Evolutionary conservation across 2,797 vertebrate genomes (phyloP), one percentile per base, ranked within the genome.

Genomic region (Phalanger gymnotis): DNA sequence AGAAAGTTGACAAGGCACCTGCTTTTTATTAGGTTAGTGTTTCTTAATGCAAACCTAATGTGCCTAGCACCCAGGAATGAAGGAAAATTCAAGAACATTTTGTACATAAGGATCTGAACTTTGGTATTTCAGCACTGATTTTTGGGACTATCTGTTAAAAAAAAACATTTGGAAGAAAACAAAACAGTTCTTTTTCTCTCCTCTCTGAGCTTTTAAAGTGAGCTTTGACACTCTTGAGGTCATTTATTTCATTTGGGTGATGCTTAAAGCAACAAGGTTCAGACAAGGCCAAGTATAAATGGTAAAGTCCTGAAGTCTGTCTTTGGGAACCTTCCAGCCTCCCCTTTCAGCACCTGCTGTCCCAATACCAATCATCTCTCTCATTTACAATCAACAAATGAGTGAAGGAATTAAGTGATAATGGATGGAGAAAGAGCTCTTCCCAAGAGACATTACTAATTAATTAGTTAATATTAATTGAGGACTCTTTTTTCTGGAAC

Each of bases 21-120:
- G 96, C 30, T 96, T 96, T 97, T 97, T 97, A 97, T 97, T 97
- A 96, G 93, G 90, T 95, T 89, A 7, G 2, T 96, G 94, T 96
- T 98, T 96, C 96, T 96, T 94, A 93, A 96, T 94, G 95, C 91
- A 98, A 97, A 95, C 53, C 90, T 94, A 95, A 91, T 81, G 57
- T 97, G 53, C 96, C 87, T 97, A 97, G 96, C 14, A 91, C 95
- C 90, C 6, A 95, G 97, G 96, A 97, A 93, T 31, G 4, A 98
- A 94, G 87, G 97, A 87, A 93, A 97, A 94, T 90, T 92, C 95
- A 96, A 97, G 92, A 87, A 96, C 7, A n/a, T 95, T 97, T 97
- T 93, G 96, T 96, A 95, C 91, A 92, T 81, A 91, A 28, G 96
- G 94, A 95, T 96, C 92, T 9, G 27, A 97, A 96, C 0, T 0